Evolutionary conservation across 2,797 vertebrate genomes (phyloP), one percentile per base, ranked within the genome.

Genomic region (Oreortyx pictus): DNA sequence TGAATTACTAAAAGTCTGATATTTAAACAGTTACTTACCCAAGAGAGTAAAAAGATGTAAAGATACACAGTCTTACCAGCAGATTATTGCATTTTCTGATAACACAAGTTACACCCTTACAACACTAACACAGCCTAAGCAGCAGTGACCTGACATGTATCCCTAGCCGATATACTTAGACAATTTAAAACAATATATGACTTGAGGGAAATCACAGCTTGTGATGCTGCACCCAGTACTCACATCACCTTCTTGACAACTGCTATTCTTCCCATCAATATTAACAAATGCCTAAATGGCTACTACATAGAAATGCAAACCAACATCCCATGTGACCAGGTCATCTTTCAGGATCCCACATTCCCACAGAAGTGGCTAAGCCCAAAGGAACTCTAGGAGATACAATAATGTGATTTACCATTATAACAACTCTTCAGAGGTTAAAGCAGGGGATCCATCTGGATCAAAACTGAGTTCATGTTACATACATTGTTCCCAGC

Each of bases 341-440:
- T 2, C 17, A 52, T 27, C 61, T 46, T 22, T 72, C 47, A 41
- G 83, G 50, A 19, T 74, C 79, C 67, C 75, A 11, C 35, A 10
- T 76, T 89, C 47, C 74, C 85, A 74, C 57, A 49, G 57, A 91
- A 88, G 59, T n/a, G 68, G 17, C 64, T 80, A 59, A 90, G 68
- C n/a, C 67, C 74, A 50, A 74, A 89, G n/a, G 80, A 92, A 77
- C 49, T 31, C 41, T 50, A 84, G 74, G 73, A 93, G 70, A 81
- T n/a, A 61, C 23, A 84, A 44, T 12, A 49, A 82, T 88, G 84
- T 11, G 25, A 67, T 64, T 86, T 3, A 4, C 72, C 85, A 86
- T 35, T 10, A 1, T 41, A 82, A 89, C n/a, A 56, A 64, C 62
- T 78, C 86, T 35, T 59, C 75, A 64, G 54, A 86, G 62, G 92